Evolutionary conservation across 2,113 vertebrate species (phyloP).

Genomic region (Grallaria varia): DNA sequence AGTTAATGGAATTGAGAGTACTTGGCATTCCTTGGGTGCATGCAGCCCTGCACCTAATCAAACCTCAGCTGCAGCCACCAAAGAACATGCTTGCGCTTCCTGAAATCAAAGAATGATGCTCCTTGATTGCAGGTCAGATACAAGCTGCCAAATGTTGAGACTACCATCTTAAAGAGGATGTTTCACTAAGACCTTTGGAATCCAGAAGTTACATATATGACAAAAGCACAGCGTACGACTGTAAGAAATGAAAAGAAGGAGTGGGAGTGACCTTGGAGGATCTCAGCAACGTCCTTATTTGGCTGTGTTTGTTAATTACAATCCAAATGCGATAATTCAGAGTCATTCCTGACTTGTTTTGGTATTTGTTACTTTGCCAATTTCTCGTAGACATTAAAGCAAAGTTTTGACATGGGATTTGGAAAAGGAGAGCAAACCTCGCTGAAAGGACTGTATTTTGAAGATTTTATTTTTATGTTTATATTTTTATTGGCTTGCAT

Average conservation of each 20-base stretch:
- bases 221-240: fast-evolving
- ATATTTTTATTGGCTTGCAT: conserved; percentile 2
- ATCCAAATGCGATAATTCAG: background rate
- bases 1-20: conserved; percentile 47
- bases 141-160: fast-evolving
- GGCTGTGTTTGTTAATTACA: fast-evolving
- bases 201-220: background rate
- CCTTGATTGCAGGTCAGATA: background rate
- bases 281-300: fast-evolving
- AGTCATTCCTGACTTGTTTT: background rate
- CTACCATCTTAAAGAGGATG: background rate
- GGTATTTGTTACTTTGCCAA: background rate
- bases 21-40: background rate
- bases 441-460: background rate
- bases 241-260: background rate
- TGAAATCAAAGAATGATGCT: background rate
- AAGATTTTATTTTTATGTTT: conserved; percentile 33
- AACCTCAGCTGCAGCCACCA: background rate
- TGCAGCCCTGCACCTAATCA: background rate
- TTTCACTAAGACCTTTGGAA: background rate
- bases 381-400: background rate
- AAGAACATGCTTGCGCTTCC: background rate
- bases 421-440: conserved; percentile 1
- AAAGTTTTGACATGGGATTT: background rate
- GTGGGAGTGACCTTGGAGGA: background rate